Evolutionary conservation across 2,113 vertebrate genomes (phyloP).

Genomic region (Tenrec ecaudatus): DNA sequence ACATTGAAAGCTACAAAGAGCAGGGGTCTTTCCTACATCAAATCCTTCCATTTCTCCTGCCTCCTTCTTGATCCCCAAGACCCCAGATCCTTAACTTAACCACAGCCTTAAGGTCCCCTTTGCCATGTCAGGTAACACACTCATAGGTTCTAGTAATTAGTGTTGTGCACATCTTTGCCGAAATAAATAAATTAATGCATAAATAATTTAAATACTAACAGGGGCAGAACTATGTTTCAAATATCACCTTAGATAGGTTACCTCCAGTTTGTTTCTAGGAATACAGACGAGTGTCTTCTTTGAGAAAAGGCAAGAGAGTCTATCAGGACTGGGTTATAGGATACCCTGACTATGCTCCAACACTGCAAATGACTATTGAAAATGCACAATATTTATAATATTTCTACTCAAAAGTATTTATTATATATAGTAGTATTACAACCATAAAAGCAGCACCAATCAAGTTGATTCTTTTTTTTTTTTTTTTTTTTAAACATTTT

Average conservation of each 20-base stretch:
- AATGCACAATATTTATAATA: neutral
- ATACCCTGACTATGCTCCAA: no score
- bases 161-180: neutral
- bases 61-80: neutral
- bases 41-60: neutral
- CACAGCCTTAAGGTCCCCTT: neutral
- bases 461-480: no score
- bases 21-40: neutral
- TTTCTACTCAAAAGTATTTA: neutral
- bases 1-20: conserved; percentile 29
- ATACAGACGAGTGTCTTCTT: neutral
- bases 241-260: neutral
- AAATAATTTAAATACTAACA: no score
- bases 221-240: neutral
- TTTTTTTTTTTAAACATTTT: no score
- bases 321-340: no score
- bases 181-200: neutral
- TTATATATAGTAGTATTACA: no score
- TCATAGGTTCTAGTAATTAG: conserved; percentile 11
- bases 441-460: no score
- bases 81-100: conserved; percentile 36
- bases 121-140: neutral
- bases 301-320: no score
- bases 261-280: neutral
- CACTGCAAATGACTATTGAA: neutral